Conservation (phyloP, 2,888 invertebrate genomes). For the Protodeltote pygarga region DNA sequence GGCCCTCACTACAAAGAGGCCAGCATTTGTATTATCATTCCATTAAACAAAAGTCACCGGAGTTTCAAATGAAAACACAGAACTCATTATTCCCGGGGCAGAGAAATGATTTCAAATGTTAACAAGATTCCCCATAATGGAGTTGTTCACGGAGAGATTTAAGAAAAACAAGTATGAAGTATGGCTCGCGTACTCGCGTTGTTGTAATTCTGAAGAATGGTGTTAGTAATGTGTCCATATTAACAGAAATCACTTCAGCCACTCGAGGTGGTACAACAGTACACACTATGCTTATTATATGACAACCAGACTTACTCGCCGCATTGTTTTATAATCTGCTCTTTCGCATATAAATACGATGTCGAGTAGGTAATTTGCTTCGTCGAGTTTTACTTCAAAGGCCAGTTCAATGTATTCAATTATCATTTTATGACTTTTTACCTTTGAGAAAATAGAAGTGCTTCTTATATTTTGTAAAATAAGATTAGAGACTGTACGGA, state of each 20-base stretch:
- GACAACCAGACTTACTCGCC: constrained; percentile 40
- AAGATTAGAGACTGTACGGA: background rate
- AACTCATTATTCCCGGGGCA: constrained; percentile 83
- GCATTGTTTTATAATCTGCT: constrained; percentile 63
- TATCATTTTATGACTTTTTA: constrained; percentile 9
- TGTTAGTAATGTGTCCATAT: constrained; percentile 57
- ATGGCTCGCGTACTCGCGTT: constrained; percentile 48
- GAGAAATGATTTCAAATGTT: constrained; percentile 86
- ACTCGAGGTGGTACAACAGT: constrained; percentile 44
- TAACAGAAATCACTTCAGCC: constrained; percentile 22
- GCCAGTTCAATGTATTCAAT: background rate
- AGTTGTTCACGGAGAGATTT: constrained; percentile 83
- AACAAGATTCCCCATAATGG: constrained; percentile 85
- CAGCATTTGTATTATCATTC: constrained; percentile 86
- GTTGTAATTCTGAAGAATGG: constrained; percentile 70
- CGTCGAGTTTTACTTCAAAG: constrained; percentile 5
- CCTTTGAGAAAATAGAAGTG: constrained; percentile 1
- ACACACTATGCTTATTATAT: constrained; percentile 40
- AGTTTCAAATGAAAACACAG: constrained; percentile 85
- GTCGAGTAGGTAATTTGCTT: constrained; percentile 32
- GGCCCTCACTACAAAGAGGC: constrained; percentile 82
- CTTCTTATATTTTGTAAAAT: constrained; percentile 7
- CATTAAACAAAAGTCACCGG: constrained; percentile 87
- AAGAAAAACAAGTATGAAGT: constrained; percentile 81
- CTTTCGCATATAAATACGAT: constrained; percentile 39